Evolutionary conservation across 2,113 vertebrate species (phyloP), one percentile per base, ranked within the genome.

Genomic region (Caranx melampygus): DNA sequence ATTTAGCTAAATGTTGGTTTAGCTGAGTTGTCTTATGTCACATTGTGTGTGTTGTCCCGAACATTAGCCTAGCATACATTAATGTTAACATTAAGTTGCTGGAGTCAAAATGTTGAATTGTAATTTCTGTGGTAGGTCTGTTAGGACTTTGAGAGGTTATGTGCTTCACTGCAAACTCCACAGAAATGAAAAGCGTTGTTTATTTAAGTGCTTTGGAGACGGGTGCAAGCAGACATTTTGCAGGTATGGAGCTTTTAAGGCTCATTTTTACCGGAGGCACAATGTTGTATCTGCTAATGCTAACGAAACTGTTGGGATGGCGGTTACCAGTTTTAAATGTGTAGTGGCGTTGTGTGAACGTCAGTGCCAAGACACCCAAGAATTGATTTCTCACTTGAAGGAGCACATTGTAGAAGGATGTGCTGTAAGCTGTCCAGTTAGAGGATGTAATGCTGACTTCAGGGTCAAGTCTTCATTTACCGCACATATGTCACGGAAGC

Each of bases 241-340:
- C 26, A 72, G 54, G 15, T 59, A 47, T 47, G 37, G 54, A 45
- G 69, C 68, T 2, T 59, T 72, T 47, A 63, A 63, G 47, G 59
- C 58, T n/a, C 57, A 73, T 42, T 60, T 61, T 47, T 72, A 72
- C 44, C 21, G 57, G n/a, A 72, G 26, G 31, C 51, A 55, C 15
- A 21, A 26, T 57, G 55, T 58, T 57, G 55, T 58, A 57, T 33
- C 40, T 75, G 49, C 49, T 3, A 0, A 10, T 35, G 33, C 5
- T 34, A 51, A 34, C 21, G 12, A 47, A 35, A 40, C 63, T 18
- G 54, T 34, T 9, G 13, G 54, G 33, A 47, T 34, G 20, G 44
- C 21, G 60, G 55, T 49, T 68, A 68, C 2, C 49, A n/a, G 45
- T 65, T 64, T 34, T 3, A 57, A 21, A 75, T 63, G 59, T 5